A percentile compares a stretch with the other conserved stretches of the same genome.
These are phyloP conservation scores for Theretra japonica DNA, from an alignment of 2,888 invertebrate species.

Conservation along the genomic window DNA sequence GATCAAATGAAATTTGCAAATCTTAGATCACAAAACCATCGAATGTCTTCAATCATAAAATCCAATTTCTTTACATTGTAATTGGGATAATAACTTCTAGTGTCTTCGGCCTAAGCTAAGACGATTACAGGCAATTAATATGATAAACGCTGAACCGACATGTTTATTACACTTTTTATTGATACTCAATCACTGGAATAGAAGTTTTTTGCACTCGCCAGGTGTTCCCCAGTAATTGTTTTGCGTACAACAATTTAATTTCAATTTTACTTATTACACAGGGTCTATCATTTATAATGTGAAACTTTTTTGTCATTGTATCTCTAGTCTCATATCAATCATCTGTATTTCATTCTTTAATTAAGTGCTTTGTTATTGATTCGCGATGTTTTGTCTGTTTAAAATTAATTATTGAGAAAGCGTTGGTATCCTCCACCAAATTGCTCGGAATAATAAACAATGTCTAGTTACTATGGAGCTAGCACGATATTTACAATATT, in stretches of 20 bases:
- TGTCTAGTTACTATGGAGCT: too few species aligned
- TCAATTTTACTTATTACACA: not conserved
- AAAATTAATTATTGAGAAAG: too few species aligned
- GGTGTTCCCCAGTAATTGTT: not conserved
- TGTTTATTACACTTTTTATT: constrained; percentile 9
- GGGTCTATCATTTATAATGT: not conserved
- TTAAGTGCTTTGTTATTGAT: too few species aligned
- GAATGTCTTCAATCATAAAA: not conserved
- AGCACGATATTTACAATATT: too few species aligned
- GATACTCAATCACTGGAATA: not conserved
- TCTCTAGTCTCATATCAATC: not conserved
- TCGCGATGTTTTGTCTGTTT: too few species aligned
- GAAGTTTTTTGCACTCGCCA: not conserved
- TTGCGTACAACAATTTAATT: constrained; percentile 6
- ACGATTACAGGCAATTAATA: not conserved
- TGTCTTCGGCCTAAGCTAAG: constrained; percentile 21
- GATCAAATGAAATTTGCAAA: not conserved
- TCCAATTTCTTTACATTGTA: constrained; percentile 11
- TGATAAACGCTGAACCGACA: not conserved
- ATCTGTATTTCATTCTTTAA: too few species aligned
- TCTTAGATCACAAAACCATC: not conserved
- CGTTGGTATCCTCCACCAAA: too few species aligned
- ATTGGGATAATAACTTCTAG: constrained; percentile 6
- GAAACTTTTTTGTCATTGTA: not conserved
- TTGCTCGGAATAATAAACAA: too few species aligned